These are phyloP conservation scores for Eupsilia transversa DNA, from an alignment of 2,888 invertebrate species.

Conservation along the genomic window DNA sequence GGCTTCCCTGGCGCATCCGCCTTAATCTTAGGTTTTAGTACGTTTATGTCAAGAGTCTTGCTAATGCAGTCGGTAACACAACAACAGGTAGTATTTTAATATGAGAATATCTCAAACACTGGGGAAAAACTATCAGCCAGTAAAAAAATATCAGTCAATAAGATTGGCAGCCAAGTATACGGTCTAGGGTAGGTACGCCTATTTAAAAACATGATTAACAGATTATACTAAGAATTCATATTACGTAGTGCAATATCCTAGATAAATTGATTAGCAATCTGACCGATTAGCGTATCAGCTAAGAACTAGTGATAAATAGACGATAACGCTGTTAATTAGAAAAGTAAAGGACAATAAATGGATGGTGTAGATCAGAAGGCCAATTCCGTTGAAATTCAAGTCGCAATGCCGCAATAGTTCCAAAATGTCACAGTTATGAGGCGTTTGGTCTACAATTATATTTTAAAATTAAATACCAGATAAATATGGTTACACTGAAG, in stretches of 20 bases:
- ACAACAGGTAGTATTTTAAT: background rate
- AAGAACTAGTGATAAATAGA: conserved; percentile 5
- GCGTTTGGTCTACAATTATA: background rate
- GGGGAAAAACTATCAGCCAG: background rate
- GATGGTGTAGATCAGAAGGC: background rate
- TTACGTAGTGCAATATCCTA: conserved; percentile 25
- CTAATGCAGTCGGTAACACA: background rate
- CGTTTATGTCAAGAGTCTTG: background rate
- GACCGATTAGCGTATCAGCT: conserved; percentile 12
- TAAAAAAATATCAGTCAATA: background rate
- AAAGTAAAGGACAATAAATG: conserved; percentile 4
- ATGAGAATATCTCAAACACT: background rate
- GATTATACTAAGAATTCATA: conserved; percentile 22
- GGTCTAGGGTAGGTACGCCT: background rate
- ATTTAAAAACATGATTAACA: conserved; percentile 5
- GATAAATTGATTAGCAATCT: conserved; percentile 33
- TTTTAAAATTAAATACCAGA: background rate
- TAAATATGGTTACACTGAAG: background rate
- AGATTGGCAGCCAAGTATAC: background rate
- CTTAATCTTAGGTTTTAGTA: too few species aligned
- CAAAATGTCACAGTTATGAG: background rate
- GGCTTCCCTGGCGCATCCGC: too few species aligned
- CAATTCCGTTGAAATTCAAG: too few species aligned
- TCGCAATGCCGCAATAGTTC: too few species aligned
- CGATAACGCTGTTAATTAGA: conserved; percentile 19